Evolutionary conservation across 2,797 vertebrate genomes (phyloP), one percentile per base, ranked within the genome.

Genomic region (Pangasius macronema): DNA sequence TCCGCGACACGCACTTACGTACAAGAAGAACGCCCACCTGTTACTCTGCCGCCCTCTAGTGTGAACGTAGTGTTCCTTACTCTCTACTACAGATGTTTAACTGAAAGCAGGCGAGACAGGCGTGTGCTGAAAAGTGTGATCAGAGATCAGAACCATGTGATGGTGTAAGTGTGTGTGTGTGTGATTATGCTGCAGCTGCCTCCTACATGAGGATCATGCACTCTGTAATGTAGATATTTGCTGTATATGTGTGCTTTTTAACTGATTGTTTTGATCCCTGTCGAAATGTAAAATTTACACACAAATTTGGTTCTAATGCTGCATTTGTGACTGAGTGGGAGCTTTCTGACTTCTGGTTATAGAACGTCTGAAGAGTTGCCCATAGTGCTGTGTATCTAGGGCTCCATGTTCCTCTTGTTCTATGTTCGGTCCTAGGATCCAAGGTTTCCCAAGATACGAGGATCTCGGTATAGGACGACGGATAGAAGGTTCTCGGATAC

Each of bases 121-220:
- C 30, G 76, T 55, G 76, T 57, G 16, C 20, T 57, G 76, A 13
- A 55, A 46, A 33, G 8, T 30, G 70, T 42, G 39, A 16, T 67
- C 70, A 24, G 68, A 72, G 22, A 16, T 67, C 70, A 24, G 68
- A 72, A 9, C 36, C 14, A n/a, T 42, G 36, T 46, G 57, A 27
- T 27, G 33, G 6, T 63, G 79, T 61, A 10, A 30, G 22, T 30
- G 24, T 10, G 18, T 30, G 24, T 10, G 18, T 14, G 10, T 42
- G 79, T 65, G 39, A 11, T 65, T 14, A 61, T 42, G 36, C 79
- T 81, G 36, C 22, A 61, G 79, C 55, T 81, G 79, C 55, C 79
- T 61, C 22, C 55, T 59, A 22, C 42, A 27, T 49, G 72, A 75
- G 49, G 22, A 11, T 10, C 18, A 24, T 59, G n/a, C 18, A 59